A percentile compares a stretch with the other conserved stretches of the same genome.
Evolutionary conservation across 1,140 invertebrate genomes (phyloP).

Genomic region (Arion vulgaris): DNA sequence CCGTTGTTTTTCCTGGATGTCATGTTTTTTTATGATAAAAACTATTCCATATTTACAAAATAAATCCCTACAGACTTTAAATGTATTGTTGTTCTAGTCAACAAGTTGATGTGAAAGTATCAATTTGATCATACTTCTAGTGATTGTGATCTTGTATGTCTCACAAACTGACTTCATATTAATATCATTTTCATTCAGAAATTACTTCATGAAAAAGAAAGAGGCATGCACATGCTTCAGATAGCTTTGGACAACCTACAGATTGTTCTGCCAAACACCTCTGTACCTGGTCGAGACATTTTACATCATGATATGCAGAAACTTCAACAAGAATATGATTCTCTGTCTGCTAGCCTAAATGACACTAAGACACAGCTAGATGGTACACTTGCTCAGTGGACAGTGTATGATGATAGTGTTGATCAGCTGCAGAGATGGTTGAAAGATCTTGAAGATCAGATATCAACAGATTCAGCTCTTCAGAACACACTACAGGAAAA

Average conservation of each 20-base stretch:
- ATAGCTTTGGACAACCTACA: constrained; percentile 90
- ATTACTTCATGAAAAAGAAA: constrained; percentile 77
- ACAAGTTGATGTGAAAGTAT: no score
- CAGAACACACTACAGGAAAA: constrained; percentile 95
- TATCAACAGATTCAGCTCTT: constrained; percentile 90
- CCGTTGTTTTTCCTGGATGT: no score
- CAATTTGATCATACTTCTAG: no score
- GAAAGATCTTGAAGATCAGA: constrained; percentile 89
- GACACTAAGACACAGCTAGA: constrained; percentile 91
- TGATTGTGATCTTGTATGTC: no score
- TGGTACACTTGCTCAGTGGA: constrained; percentile 77
- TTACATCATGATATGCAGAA: constrained; percentile 88
- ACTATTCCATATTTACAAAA: no score
- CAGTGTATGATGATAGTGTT: constrained; percentile 66
- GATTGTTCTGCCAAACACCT: constrained; percentile 92
- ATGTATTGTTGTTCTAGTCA: no score
- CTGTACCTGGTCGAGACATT: constrained; percentile 86
- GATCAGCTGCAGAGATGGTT: constrained; percentile 94
- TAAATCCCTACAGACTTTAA: no score
- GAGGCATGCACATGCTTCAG: constrained; percentile 90
- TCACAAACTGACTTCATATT: no score
- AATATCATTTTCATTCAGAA: constrained; percentile 48
- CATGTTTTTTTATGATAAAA: no score
- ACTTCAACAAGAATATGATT: constrained; percentile 92
- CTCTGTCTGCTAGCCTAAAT: constrained; percentile 87